These are phyloP conservation scores for Galleria mellonella DNA, from an alignment of 1,140 invertebrate species.

Conservation along the genomic window DNA sequence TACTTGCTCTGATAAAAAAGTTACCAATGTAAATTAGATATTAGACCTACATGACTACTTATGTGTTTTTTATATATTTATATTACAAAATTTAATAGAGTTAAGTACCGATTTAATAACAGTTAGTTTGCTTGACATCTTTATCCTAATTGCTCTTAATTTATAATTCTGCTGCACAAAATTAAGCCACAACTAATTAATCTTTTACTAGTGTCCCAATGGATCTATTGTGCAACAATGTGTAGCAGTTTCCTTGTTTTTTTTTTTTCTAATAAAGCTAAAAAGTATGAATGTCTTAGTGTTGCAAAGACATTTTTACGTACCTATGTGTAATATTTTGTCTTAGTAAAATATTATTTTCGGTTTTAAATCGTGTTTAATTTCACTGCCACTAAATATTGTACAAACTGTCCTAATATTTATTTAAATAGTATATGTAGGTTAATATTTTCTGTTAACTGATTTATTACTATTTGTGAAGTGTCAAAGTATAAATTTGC, in stretches of 20 bases:
- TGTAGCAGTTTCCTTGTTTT: constrained; percentile 31
- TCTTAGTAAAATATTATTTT: constrained; percentile 71
- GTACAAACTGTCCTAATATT: no score
- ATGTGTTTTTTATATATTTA: no score
- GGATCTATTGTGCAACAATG: constrained; percentile 24
- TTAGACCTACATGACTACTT: no score
- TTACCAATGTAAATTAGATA: no score
- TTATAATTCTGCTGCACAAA: constrained; percentile 28
- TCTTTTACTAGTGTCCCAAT: constrained; percentile 24
- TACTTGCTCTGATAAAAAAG: no score
- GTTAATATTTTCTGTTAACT: no score
- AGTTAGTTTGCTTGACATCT: no score
- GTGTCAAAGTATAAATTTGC: no score
- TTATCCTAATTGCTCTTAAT: constrained; percentile 3
- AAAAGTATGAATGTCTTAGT: constrained; percentile 32
- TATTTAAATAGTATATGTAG: no score
- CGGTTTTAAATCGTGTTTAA: constrained; percentile 54
- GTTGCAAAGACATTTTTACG: constrained; percentile 39
- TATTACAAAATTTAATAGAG: no score
- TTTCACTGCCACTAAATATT: constrained; percentile 9
- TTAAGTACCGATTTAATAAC: no score
- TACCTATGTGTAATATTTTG: constrained; percentile 51
- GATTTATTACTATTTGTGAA: no score
- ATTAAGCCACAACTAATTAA: constrained; percentile 9
- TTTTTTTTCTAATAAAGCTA: constrained; percentile 28